Evolutionary conservation across 1,140 invertebrate genomes (phyloP).

Genomic region (Platyscapa corneri): DNA sequence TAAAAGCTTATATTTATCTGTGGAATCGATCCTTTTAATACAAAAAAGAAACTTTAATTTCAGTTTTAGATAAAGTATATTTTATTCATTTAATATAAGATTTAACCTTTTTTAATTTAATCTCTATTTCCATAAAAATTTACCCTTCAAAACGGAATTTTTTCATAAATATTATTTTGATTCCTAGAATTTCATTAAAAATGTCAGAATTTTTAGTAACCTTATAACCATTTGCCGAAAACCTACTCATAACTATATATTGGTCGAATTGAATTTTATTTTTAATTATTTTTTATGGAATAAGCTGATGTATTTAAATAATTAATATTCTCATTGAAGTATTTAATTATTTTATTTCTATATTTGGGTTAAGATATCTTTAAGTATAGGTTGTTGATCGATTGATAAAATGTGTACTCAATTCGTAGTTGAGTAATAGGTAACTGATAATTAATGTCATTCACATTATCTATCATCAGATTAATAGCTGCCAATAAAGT

Average conservation of each 20-base stretch:
- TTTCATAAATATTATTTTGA: too few relatives aligned
- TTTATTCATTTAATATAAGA: too few relatives aligned
- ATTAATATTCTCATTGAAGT: not conserved
- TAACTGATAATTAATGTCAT: slow-evolving; percentile 32
- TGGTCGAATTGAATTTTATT: not conserved
- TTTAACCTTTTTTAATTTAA: too few relatives aligned
- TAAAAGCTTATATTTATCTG: too few relatives aligned
- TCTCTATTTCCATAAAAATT: too few relatives aligned
- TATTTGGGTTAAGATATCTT: not conserved
- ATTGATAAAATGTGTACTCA: not conserved
- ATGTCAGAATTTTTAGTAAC: not conserved
- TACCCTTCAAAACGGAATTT: too few relatives aligned
- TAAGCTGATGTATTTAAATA: not conserved
- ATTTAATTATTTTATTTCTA: not conserved
- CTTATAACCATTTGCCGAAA: not conserved
- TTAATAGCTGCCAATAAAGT: not conserved
- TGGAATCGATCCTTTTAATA: not conserved
- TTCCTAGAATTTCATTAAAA: too few relatives aligned
- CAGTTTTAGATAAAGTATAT: not conserved
- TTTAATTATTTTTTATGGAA: not conserved
- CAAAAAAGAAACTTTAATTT: not conserved
- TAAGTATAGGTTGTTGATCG: not conserved
- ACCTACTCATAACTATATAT: not conserved
- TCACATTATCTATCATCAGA: not conserved
- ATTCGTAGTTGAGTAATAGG: not conserved